Evolutionary conservation across 2,113 vertebrate genomes (phyloP).

Genomic region (Petroica traversi): DNA sequence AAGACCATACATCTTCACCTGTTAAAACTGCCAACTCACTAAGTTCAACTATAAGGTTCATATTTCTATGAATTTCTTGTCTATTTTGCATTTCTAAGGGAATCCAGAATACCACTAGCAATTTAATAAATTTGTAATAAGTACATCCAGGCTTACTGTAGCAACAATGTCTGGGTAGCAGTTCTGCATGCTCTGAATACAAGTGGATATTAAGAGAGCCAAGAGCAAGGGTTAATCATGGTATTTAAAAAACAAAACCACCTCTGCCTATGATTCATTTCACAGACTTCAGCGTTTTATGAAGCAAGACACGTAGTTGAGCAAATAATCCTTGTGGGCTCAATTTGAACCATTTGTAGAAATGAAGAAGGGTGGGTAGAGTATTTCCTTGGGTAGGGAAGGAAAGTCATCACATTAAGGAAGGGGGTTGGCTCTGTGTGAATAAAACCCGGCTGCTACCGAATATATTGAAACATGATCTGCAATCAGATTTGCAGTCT

Average conservation of each 20-base stretch:
- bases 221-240: slow-evolving; percentile 3
- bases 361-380: not conserved
- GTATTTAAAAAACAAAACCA: not conserved
- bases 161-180: not conserved
- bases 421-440: not conserved
- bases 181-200: not conserved
- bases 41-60: not conserved
- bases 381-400: not conserved
- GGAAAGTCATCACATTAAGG: not conserved
- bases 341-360: not conserved
- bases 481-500: not conserved
- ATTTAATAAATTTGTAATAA: not conserved
- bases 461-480: not conserved
- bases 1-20: not conserved
- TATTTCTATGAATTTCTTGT: not conserved
- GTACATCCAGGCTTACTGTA: not conserved
- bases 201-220: not conserved
- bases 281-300: not conserved
- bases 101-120: not conserved
- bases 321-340: not conserved
- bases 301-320: not conserved
- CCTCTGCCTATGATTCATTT: not conserved
- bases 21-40: not conserved
- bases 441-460: not conserved
- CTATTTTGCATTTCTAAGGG: not conserved